Conservation (phyloP, 2,888 invertebrate genomes). For the Norana najaformis region DNA sequence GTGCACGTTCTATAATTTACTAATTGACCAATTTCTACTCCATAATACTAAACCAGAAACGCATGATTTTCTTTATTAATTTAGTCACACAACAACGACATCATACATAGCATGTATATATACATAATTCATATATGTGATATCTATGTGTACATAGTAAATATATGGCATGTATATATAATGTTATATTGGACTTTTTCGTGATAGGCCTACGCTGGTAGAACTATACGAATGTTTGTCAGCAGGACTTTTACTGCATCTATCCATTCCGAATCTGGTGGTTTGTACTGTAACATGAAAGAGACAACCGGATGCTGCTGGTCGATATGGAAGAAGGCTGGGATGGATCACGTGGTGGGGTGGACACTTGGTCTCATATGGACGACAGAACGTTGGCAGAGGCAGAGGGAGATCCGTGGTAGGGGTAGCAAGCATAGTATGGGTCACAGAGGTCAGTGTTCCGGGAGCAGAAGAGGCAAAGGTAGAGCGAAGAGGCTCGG, state of each 20-base stretch:
- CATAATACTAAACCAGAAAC: background rate
- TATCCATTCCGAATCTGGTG: background rate
- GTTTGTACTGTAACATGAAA: background rate
- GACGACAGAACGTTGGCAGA: background rate
- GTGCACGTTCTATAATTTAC: background rate
- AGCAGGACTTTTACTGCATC: background rate
- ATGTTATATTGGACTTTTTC: background rate
- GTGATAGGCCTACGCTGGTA: background rate
- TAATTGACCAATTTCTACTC: background rate
- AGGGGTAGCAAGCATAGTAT: background rate
- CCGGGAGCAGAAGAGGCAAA: conserved; percentile 16
- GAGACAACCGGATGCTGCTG: background rate
- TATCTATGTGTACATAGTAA: background rate
- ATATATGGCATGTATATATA: background rate
- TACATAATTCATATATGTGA: background rate
- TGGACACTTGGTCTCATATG: background rate
- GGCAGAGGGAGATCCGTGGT: background rate
- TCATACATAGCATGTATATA: background rate
- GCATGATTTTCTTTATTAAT: background rate
- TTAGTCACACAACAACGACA: background rate
- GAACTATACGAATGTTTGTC: background rate
- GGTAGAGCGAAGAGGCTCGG: background rate
- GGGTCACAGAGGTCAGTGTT: conserved; percentile 22
- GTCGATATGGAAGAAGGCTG: background rate
- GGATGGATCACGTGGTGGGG: background rate